Base-by-base conservation (phyloP, 2,888 invertebrate species). In the Idaea straminata region DNA sequence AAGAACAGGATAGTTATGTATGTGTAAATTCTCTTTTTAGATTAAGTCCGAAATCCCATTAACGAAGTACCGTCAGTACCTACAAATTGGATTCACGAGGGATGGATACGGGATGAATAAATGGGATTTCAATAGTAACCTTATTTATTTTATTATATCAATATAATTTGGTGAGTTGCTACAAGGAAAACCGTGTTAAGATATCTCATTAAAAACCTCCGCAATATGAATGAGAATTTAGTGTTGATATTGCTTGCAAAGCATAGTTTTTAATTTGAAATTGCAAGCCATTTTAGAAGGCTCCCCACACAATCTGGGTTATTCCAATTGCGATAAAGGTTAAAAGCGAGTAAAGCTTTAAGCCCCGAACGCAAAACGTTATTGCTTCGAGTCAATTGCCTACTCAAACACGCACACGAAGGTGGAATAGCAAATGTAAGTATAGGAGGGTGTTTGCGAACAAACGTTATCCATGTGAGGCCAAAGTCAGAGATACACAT, bases 41-140 rank as follows among this genome's bases (percentile, higher is more conserved):
- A 83, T 80, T 77, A 77, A 78, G 77, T 72, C 80, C 79, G 75
- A 86, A 89, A 90, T 86, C 86, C 85, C 83, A 89, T 89, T 89
- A 89, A 61, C 77, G 77, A 75, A 83, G 82, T 82, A 79, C 83
- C 77, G 82, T 79, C 80, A 79, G 77, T 74, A 74, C 77, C 76
- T 80, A 80, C 84, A 89, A 88, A 88, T 88, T 89, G 86, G 87
- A 87, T 88, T 85, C 82, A 81, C 81, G 80, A 81, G 81, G 82
- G 82, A 84, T 83, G 82, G 83, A 83, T 82, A 77, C 82, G 78
- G 80, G 64, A 81, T 79, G 79, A 86, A 87, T 87, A 87, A 87
- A 87, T 85, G 80, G 77, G 79, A 47, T 81, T 82, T 81, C 82
- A 77, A 75, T 65, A 58, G 15, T 60, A 47, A 38, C 58, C 61